Evolutionary conservation across 37 sponge, comb jelly and placozoan genomes (phyloP), one percentile per base, ranked within the genome.

Genomic region (Beroe forskalii): DNA sequence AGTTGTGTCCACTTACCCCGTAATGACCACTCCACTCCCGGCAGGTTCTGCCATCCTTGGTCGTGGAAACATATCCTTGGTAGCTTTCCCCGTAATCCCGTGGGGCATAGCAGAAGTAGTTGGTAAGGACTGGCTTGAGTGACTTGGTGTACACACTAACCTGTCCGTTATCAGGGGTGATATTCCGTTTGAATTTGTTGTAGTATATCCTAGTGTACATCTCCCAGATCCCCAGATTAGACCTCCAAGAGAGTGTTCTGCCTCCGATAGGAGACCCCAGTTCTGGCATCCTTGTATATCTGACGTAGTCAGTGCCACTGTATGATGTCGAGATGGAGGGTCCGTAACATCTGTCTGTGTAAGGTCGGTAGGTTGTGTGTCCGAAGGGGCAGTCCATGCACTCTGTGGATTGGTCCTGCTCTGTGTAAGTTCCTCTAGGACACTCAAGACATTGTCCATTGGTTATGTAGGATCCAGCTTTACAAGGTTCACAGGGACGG

Each of bases 91-190:
- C 86, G 24, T 33, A 27, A 38, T 80, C 86, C 6, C 86, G 43
- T 4, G 86, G 86, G 3, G 86, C 44, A 48, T 80, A 80, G 30
- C 86, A 80, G 86, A 80, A 80, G 38, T 80, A 22, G 86, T 80
- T 80, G 19, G 86, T 80, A 14, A 80, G 12, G 12, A 17, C 12
- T 48, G 55, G 55, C 12, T 12, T 48, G 55, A 48, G 55, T 12
- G 55, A 48, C 55, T 12, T 48, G 55, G 12, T 12, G 12, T 12
- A 17, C 12, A 6, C 12, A 12, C 12, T 17, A 17, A 6, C 12
- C 6, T 48, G 12, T 48, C 55, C 55, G 12, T 48, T 12, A 17
- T 6, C 55, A 12, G 55, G 55, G 12, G 55, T 17, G 12, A 48
- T 17, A 48, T 6, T 48, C 12, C 12, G 6, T 12, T 6, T 17